These are phyloP conservation scores for Novumbra hubbsi DNA, from an alignment of 2,797 vertebrate genomes.

Conservation along the genomic window DNA sequence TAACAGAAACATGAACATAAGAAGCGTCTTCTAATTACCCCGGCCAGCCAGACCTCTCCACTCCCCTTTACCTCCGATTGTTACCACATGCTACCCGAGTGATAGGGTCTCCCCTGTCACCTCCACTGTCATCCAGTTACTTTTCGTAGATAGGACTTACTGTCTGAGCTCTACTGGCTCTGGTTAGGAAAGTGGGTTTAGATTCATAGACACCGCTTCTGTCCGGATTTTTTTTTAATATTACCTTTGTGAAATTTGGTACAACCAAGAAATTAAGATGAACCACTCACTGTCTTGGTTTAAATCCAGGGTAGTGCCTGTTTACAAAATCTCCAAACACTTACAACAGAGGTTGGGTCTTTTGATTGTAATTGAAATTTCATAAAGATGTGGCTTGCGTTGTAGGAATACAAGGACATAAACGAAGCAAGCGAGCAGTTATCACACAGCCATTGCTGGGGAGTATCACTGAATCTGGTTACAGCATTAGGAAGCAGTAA, in stretches of 20 bases:
- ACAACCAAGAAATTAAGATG: background rate
- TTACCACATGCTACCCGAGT: slow-evolving; percentile 81
- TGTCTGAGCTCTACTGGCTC: slow-evolving; percentile 29
- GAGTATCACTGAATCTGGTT: slow-evolving; percentile 57
- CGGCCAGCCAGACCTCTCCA: slow-evolving; percentile 73
- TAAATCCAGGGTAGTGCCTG: background rate
- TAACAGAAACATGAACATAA: slow-evolving; percentile 85
- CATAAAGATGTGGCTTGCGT: slow-evolving; percentile 16
- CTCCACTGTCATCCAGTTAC: slow-evolving; percentile 65
- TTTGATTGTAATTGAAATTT: background rate
- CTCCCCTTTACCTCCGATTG: slow-evolving; percentile 69
- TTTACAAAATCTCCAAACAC: background rate
- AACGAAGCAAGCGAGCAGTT: slow-evolving; percentile 37
- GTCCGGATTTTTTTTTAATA: background rate
- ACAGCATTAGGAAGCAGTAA: slow-evolving; percentile 67
- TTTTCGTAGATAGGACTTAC: slow-evolving; percentile 20
- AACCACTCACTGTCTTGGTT: background rate
- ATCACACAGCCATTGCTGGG: slow-evolving; percentile 47
- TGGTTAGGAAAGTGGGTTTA: background rate
- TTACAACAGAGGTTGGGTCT: background rate
- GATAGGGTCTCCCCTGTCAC: slow-evolving; percentile 66
- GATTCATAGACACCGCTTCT: slow-evolving; percentile 7
- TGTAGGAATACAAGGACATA: slow-evolving; percentile 26
- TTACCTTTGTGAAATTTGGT: background rate
- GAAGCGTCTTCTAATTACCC: slow-evolving; percentile 82